Conservation (phyloP, 2,797 vertebrate species). For the Rhincodon typus region DNA sequence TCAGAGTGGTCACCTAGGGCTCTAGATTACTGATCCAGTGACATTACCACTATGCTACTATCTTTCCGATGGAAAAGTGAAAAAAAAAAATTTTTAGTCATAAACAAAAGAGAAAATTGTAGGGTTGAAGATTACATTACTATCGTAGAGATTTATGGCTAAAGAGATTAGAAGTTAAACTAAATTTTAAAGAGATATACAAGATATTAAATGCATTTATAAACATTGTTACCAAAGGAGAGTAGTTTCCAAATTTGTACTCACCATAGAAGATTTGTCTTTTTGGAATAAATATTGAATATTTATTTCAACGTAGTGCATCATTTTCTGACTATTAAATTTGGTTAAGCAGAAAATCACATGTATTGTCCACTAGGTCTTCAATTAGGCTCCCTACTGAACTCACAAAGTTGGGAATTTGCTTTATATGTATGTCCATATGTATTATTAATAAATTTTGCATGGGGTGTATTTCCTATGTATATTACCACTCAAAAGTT, state of each 20-base stretch:
- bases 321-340: neutral
- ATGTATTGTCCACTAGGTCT: neutral
- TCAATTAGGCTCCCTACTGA: neutral
- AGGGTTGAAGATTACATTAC: neutral
- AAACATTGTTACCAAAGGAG: neutral
- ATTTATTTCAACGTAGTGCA: neutral
- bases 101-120: neutral
- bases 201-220: neutral
- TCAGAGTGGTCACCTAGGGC: too few species aligned
- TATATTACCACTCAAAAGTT: neutral
- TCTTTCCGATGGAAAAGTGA: neutral
- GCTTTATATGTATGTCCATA: neutral
- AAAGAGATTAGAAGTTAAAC: neutral
- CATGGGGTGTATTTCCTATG: neutral
- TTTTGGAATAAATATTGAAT: neutral
- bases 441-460: neutral
- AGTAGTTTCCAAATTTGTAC: neutral
- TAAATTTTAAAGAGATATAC: neutral
- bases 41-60: too few species aligned
- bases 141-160: neutral
- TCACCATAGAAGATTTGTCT: neutral
- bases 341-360: neutral
- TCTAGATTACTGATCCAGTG: too few species aligned
- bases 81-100: neutral
- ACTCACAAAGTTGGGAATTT: neutral